Conservation (phyloP, 2,797 vertebrate species). For the Coranthus polyacanthus region DNA sequence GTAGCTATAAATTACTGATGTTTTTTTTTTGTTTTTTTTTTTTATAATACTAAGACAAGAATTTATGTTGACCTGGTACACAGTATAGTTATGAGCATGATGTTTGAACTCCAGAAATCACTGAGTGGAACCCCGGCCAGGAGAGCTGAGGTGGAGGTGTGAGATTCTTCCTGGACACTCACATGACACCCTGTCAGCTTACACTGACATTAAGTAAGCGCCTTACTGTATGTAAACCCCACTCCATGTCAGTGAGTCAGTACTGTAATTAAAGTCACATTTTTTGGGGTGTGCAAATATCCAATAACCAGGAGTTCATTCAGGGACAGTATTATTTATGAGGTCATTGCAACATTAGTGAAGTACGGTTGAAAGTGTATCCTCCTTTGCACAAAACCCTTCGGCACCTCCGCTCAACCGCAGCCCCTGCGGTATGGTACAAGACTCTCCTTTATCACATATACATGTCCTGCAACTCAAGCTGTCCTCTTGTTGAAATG, state of each 20-base stretch:
- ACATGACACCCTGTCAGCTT: slow-evolving; percentile 51
- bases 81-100: too few relatives aligned
- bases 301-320: slow-evolving; percentile 27
- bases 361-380: slow-evolving; percentile 51
- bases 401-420: slow-evolving; percentile 39
- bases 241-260: slow-evolving; percentile 15
- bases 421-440: slow-evolving; percentile 17
- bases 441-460: slow-evolving; percentile 46
- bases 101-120: too few relatives aligned
- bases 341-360: slow-evolving; percentile 53
- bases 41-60: background rate
- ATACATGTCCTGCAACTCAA: slow-evolving; percentile 27
- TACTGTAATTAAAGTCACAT: slow-evolving; percentile 63
- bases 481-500: slow-evolving; percentile 17
- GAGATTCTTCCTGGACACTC: slow-evolving; percentile 41
- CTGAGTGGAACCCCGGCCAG: slow-evolving; percentile 17
- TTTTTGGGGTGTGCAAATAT: slow-evolving; percentile 42
- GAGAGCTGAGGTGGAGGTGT: slow-evolving; percentile 27
- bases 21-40: too few relatives aligned
- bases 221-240: slow-evolving; percentile 34
- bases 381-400: slow-evolving; percentile 40
- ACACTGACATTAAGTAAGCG: slow-evolving; percentile 35
- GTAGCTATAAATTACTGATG: slow-evolving; percentile 1
- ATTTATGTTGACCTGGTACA: background rate
- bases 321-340: slow-evolving; percentile 51